Evolutionary conservation across 2,797 vertebrate species (phyloP).

Genomic region (Coreius guichenoti): DNA sequence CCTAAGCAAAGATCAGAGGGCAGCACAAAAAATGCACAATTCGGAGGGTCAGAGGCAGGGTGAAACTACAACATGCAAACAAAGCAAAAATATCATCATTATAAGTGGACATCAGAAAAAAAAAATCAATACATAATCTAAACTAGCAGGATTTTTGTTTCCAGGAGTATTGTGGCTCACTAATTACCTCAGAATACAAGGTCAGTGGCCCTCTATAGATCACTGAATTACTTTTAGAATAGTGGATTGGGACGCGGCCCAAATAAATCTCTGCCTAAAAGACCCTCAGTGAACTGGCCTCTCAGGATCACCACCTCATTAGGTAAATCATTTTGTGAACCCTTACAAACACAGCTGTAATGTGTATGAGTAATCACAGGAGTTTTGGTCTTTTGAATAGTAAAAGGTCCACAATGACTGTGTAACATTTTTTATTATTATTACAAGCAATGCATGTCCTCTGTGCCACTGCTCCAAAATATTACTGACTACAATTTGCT

Average conservation of each 20-base stretch:
- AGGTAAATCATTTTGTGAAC: background rate
- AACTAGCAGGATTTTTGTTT: background rate
- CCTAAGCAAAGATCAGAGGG: background rate
- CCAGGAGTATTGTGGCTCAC: background rate
- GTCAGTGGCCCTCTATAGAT: constrained; percentile 12
- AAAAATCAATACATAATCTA: background rate
- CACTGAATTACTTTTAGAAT: background rate
- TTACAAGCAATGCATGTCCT: background rate
- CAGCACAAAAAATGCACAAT: background rate
- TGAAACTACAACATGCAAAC: background rate
- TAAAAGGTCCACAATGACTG: background rate
- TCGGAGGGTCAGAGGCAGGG: background rate
- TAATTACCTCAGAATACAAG: constrained; percentile 24
- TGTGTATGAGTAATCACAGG: background rate
- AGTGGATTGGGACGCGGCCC: constrained; percentile 4
- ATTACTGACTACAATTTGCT: background rate
- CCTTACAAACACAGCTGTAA: background rate
- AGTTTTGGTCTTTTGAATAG: background rate
- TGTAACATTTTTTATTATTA: background rate
- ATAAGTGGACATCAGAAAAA: background rate
- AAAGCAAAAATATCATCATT: background rate
- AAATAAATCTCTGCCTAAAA: constrained; percentile 24
- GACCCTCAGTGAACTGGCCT: background rate
- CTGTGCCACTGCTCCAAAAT: background rate
- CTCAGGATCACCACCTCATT: constrained; percentile 6